phyloP scores from a whole-genome alignment of 2,113 vertebrate species.

The Semnornis frantzii region DNA sequence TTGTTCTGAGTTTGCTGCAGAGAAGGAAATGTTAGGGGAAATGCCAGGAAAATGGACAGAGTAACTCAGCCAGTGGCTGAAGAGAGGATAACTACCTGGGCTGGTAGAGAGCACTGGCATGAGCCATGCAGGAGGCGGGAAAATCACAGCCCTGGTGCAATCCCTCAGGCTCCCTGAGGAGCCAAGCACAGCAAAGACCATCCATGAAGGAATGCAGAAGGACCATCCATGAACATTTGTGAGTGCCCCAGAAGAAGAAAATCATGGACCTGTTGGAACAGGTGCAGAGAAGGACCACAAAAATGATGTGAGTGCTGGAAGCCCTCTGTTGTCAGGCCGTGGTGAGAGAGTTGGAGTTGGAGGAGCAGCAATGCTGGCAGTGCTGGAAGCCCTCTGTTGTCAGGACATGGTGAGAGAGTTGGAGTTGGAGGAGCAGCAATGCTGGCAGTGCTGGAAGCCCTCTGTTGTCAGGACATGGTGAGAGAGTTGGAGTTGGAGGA shows the following conservation, averaged over 20 bases:
- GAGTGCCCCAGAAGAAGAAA: background rate
- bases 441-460: background rate
- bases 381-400: background rate
- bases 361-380: too few relatives aligned
- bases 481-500: background rate
- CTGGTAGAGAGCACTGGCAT: background rate
- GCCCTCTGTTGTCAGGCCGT: background rate
- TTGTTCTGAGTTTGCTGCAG: background rate
- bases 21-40: background rate
- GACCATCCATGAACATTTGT: background rate
- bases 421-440: background rate
- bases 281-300: too few relatives aligned
- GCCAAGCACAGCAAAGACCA: background rate
- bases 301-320: background rate
- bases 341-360: background rate
- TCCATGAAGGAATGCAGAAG: background rate
- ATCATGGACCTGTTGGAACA: background rate
- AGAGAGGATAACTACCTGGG: background rate
- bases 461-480: background rate
- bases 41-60: background rate
- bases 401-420: background rate
- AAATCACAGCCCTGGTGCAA: background rate
- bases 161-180: background rate
- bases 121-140: accelerated
- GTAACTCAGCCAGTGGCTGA: background rate